Base-by-base conservation (phyloP, 2,797 vertebrate genomes). In the Nyctibius grandis region DNA sequence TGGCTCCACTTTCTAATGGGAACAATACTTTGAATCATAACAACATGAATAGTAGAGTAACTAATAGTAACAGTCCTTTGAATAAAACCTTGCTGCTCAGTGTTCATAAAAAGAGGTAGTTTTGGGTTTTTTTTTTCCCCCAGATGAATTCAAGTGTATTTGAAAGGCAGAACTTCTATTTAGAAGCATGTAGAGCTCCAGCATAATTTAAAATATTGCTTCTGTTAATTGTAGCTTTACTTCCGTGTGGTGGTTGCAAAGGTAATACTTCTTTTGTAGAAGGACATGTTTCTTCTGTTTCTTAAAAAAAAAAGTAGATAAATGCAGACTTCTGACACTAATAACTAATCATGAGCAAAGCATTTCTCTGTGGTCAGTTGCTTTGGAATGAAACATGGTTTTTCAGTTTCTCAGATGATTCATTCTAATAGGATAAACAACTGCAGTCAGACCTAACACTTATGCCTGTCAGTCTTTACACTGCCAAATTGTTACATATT, bases 51-150 rank as follows among this genome's bases (percentile, higher is more conserved):
- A 33, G 4, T 29, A 81, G 31, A 65, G 9, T 67, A 56, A 44
- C 16, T 53, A 56, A n/a, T 12, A 4, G 3, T 36, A 70, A 69
- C 88, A 75, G 45, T 3, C 1, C 15, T 75, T 68, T 72, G 29
- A 84, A 68, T 68, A 73, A 75, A 88, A 33, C 17, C 25, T 70
- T 84, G 36, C 20, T 67, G 28, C 40, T 69, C 8, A 20, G 11
- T 45, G 8, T 61, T 59, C 31, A 25, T 76, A 4, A 63, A 67
- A 48, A 81, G 59, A 5, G 9, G 9, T 31, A 16, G 18, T n/a
- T n/a, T n/a, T n/a, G n/a, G n/a, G 3, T 1, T 9, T 48, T 11
- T 21, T 12, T 3, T 20, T 6, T 1, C 4, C 11, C 23, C 14
- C 0, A 22, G 29, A 36, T 36, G 0, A 57, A 64, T 59, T 61